Conservation (phyloP, 2,113 vertebrate species). For the Typhlomys cinereus region DNA sequence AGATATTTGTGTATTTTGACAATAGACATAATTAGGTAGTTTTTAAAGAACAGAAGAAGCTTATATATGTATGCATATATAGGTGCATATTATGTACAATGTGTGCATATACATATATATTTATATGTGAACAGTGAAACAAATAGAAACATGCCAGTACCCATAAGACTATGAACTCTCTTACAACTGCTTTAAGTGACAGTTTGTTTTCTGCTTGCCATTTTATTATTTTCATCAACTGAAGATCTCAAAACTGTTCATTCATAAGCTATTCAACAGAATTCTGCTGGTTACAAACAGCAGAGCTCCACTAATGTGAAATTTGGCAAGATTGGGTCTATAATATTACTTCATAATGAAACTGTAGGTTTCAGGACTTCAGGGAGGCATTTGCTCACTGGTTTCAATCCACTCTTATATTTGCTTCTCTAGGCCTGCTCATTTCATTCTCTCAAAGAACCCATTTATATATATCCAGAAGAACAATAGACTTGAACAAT, state of each 20-base stretch:
- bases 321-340: not conserved
- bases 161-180: not conserved
- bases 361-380: not conserved
- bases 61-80: not conserved
- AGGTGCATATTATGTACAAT: not conserved
- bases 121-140: not conserved
- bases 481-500: accelerated
- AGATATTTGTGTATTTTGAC: not conserved
- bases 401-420: not conserved
- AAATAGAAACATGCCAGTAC: not conserved
- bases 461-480: not conserved
- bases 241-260: not conserved
- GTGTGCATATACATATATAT: not conserved
- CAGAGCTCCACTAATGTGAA: not conserved
- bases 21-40: not conserved
- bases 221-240: conserved; percentile 19
- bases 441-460: not conserved
- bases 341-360: not conserved
- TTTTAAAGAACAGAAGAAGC: not conserved
- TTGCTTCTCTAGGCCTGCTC: not conserved
- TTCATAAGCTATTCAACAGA: not conserved
- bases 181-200: not conserved
- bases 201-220: not conserved
- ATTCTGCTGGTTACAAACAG: not conserved
- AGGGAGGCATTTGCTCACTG: too few relatives aligned